phyloP scores from a whole-genome alignment of 2,888 invertebrate genomes.

The Chloroclystis v-ata region DNA sequence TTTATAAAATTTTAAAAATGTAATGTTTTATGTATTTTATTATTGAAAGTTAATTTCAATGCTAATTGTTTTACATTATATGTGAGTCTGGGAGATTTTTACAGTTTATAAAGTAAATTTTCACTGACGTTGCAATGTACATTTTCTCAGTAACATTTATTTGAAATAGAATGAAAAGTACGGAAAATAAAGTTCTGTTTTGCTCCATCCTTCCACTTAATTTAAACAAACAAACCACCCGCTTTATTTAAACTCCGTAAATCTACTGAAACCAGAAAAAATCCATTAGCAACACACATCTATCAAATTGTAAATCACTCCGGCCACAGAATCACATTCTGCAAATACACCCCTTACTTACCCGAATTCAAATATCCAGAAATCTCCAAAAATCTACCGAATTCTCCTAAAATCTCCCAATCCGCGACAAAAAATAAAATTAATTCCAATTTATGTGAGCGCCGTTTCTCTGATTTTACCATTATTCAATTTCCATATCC shows the following conservation, averaged over 20 bases:
- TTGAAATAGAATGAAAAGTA: too few relatives aligned
- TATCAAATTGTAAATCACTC: conserved; percentile 13
- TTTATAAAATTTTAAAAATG: too few relatives aligned
- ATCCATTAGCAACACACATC: not conserved
- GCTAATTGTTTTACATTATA: too few relatives aligned
- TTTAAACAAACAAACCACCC: not conserved
- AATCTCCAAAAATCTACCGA: conserved; percentile 12
- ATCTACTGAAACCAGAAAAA: not conserved
- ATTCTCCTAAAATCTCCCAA: conserved; percentile 8
- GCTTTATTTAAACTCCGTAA: not conserved
- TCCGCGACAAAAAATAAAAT: conserved; percentile 22
- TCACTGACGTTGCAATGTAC: too few relatives aligned
- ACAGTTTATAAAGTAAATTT: too few relatives aligned
- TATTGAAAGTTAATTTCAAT: too few relatives aligned
- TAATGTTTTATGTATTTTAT: too few relatives aligned
- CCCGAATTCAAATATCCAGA: conserved; percentile 17
- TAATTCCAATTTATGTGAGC: conserved; percentile 21
- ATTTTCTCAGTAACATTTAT: too few relatives aligned
- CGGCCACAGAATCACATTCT: conserved; percentile 15
- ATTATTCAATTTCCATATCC: conserved; percentile 30
- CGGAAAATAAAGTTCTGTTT: too few relatives aligned
- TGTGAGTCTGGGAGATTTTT: too few relatives aligned
- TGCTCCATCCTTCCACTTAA: too few relatives aligned
- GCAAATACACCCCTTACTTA: conserved; percentile 16
- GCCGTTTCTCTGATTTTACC: conserved; percentile 23